Evolutionary conservation across 2,888 invertebrate genomes (phyloP).

Genomic region (Lepas anatifera): DNA sequence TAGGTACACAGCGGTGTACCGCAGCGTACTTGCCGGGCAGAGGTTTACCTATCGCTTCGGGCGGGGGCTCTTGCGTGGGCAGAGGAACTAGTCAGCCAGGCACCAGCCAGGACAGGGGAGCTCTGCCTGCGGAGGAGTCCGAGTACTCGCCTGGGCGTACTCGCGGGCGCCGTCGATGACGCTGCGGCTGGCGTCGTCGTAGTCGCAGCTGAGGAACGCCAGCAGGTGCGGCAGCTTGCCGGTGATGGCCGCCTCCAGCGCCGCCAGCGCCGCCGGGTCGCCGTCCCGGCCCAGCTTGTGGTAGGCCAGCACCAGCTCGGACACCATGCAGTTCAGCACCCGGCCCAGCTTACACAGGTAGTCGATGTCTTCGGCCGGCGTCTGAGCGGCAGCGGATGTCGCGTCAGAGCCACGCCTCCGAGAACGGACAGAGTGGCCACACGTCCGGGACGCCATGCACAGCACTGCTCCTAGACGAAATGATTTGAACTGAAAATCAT

Average conservation of each 20-base stretch:
- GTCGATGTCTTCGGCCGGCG: slow-evolving; percentile 38
- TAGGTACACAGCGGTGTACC: too few species aligned
- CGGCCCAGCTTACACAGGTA: slow-evolving; percentile 39
- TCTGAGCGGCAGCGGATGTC: slow-evolving; percentile 24
- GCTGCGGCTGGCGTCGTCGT: slow-evolving; percentile 41
- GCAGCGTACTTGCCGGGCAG: too few species aligned
- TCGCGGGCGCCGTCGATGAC: slow-evolving; percentile 39
- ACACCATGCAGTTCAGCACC: slow-evolving; percentile 40
- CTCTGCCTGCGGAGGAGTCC: too few species aligned
- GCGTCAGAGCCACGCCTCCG: too few species aligned
- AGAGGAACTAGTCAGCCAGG: too few species aligned
- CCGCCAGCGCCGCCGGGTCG: slow-evolving; percentile 23
- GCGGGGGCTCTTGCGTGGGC: too few species aligned
- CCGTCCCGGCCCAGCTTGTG: slow-evolving; percentile 32
- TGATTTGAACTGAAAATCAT: too few species aligned
- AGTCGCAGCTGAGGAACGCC: slow-evolving; percentile 38
- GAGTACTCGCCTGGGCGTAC: slow-evolving; percentile 34
- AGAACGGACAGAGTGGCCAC: too few species aligned
- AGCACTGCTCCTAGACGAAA: too few species aligned
- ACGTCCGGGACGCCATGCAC: too few species aligned
- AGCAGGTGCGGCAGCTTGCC: slow-evolving; percentile 38
- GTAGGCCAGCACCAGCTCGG: slow-evolving; percentile 37
- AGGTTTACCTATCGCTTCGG: too few species aligned
- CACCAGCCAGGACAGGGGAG: too few species aligned
- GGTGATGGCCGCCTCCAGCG: slow-evolving; percentile 32